Conservation (phyloP, 2,888 invertebrate species). For the Caradrina clavipalpis region DNA sequence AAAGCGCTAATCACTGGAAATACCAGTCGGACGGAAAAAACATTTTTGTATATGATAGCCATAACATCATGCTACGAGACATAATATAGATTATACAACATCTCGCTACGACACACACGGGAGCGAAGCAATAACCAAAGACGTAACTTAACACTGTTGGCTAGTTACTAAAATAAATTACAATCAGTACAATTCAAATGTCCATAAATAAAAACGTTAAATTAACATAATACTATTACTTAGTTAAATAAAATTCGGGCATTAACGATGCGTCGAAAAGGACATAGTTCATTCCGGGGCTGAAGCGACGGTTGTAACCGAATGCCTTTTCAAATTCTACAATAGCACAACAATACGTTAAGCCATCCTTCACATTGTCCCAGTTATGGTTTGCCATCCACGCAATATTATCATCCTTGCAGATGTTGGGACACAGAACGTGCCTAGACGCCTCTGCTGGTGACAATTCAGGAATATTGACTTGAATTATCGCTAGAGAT, state of each 20-base stretch:
- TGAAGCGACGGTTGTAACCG: constrained; percentile 59
- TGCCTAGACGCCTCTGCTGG: constrained; percentile 52
- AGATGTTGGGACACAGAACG: constrained; percentile 75
- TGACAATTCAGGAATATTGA: constrained; percentile 76
- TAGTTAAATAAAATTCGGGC: constrained; percentile 5
- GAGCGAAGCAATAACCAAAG: no score
- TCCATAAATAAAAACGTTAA: not conserved
- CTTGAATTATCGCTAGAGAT: constrained; percentile 77
- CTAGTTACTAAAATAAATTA: no score
- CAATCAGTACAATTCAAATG: not conserved
- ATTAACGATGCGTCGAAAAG: constrained; percentile 17
- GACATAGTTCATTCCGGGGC: constrained; percentile 20
- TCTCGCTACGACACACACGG: no score
- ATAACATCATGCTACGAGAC: no score
- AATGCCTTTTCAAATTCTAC: constrained; percentile 72
- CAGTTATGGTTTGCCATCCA: constrained; percentile 74
- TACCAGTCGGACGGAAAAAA: no score
- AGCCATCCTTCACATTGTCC: constrained; percentile 70
- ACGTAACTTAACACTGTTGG: no score
- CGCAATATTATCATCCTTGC: constrained; percentile 47
- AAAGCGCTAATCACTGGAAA: no score
- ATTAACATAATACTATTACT: constrained; percentile 1
- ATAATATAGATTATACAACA: no score
- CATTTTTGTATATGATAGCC: no score
- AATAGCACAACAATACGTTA: constrained; percentile 75